Evolutionary conservation across 1,140 invertebrate genomes (phyloP).

Genomic region (Acromyrmex heyeri): DNA sequence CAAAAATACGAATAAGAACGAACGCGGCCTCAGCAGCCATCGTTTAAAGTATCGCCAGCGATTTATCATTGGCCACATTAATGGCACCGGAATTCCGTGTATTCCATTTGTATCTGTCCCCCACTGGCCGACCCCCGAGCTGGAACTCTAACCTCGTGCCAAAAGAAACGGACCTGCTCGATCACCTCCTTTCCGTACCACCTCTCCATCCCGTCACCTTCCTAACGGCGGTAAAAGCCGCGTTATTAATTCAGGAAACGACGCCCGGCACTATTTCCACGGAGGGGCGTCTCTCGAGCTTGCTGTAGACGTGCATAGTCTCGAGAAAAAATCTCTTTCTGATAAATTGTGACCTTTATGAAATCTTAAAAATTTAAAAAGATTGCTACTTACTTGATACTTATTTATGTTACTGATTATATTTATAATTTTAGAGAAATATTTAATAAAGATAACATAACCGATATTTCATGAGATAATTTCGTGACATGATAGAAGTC

Average conservation of each 20-base stretch:
- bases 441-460: background rate
- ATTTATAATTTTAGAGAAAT: background rate
- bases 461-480: background rate
- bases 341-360: background rate
- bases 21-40: conserved; percentile 80
- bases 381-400: conserved; percentile 1
- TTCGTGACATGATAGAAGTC: background rate
- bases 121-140: conserved; percentile 54
- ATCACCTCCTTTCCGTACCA: conserved; percentile 63
- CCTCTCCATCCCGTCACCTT: conserved; percentile 4
- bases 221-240: conserved; percentile 52
- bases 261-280: conserved; percentile 26
- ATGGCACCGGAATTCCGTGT: conserved; percentile 82
- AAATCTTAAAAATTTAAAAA: background rate
- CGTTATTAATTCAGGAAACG: conserved; percentile 74
- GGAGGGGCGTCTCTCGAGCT: conserved; percentile 5
- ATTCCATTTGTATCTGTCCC: conserved; percentile 85
- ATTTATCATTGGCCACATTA: conserved; percentile 84
- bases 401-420: background rate
- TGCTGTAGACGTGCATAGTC: conserved; percentile 19
- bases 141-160: conserved; percentile 77
- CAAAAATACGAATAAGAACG: conserved; percentile 82
- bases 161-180: conserved; percentile 77
- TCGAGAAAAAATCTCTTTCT: conserved; percentile 24
- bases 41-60: conserved; percentile 82